phyloP scores from a whole-genome alignment of 2,888 invertebrate species.

The Unio delphinus region DNA sequence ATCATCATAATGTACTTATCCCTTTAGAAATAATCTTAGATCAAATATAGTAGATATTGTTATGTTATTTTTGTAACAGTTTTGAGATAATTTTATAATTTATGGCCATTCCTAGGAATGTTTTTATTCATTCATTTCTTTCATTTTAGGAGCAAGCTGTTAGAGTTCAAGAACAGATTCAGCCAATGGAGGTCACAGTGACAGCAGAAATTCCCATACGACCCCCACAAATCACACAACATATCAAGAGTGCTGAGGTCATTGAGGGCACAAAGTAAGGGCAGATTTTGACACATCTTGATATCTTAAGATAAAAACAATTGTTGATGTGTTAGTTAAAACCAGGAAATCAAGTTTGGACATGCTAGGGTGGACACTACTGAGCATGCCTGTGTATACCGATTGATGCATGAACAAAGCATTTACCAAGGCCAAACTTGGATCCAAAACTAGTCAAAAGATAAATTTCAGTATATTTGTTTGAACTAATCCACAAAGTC shows the following conservation, averaged over 20 bases:
- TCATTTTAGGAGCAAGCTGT: slow-evolving; percentile 35
- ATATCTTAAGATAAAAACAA: neutral
- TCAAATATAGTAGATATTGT: too few relatives aligned
- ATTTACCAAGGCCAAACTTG: neutral
- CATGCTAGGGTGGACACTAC: too few relatives aligned
- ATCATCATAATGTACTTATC: too few relatives aligned
- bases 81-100: too few relatives aligned
- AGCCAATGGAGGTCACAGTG: slow-evolving; percentile 51
- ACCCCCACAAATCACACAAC: slow-evolving; percentile 80
- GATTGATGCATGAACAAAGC: neutral
- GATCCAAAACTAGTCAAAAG: neutral
- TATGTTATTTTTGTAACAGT: too few relatives aligned
- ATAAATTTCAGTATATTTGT: too few relatives aligned
- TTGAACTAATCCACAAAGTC: too few relatives aligned
- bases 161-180: slow-evolving; percentile 48
- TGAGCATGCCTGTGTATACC: neutral
- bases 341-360: neutral
- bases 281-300: neutral
- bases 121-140: neutral
- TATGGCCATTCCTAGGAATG: too few relatives aligned
- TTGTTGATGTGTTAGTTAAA: neutral
- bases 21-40: too few relatives aligned
- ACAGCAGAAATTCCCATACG: slow-evolving; percentile 53
- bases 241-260: slow-evolving; percentile 77
- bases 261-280: slow-evolving; percentile 76